Base-by-base conservation (phyloP, 2,797 vertebrate genomes). In the Gymnocypris eckloni region DNA sequence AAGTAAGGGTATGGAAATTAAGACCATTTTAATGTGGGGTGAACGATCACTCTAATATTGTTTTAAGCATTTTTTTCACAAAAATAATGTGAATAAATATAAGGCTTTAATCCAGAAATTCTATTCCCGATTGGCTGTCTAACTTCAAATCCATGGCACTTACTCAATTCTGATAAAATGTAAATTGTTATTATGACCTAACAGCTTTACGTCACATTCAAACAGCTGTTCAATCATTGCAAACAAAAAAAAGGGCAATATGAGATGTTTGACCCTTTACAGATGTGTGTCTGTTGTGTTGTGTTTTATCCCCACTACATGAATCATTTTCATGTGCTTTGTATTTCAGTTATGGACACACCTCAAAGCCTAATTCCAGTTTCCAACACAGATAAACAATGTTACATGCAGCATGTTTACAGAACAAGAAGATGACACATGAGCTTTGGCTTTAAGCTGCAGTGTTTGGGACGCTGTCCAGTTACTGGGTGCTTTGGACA, bases 351-450 rank as follows among this genome's bases (percentile, higher is more conserved):
- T 56, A 69, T 84, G 82, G 73, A 84, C 37, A 56, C 82, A 54
- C 45, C 72, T 77, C 61, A 84, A 84, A 78, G 73, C 73, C 56
- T 84, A 66, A 76, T 69, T 76, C 48, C 73, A 43, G 69, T 69
- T 54, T 69, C n/a, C 64, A 77, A 69, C 33, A 43, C 82, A 84
- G 73, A 84, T 78, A 78, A 84, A 78, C 48, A 61, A 28, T 37
- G 56, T 59, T 77, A 86, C 15, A 86, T 13, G 56, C 18, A 16
- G 72, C 52, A 66, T 87, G 86, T 87, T 50, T 87, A 79, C 75
- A 79, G 25, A 71, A 79, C 56, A 61, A 71, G 20, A 18, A 39
- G 64, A 77, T 78, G 69, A 76, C 71, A 28, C 73, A 79, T 79
- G 73, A 71, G 72, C 61, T 78, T 86, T 86, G 71, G 71, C 79